Conservation (phyloP, 1,140 invertebrate genomes). For the Theocolax elegans region DNA sequence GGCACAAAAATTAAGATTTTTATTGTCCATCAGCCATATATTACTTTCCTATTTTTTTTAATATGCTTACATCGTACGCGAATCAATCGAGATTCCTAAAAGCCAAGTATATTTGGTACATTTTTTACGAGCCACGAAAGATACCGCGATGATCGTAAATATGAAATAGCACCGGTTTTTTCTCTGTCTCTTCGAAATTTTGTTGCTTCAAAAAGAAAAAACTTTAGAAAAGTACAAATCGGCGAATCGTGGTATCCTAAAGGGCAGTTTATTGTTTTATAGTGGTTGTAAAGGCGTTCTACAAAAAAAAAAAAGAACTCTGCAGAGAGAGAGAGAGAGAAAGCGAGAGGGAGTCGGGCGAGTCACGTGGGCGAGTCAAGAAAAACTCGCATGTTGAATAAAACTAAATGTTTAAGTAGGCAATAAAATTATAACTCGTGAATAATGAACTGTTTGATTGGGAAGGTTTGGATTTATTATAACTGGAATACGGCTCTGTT, state of each 20-base stretch:
- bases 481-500: too few species aligned
- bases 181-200: slow-evolving; percentile 8
- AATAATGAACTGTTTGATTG: too few species aligned
- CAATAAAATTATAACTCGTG: too few species aligned
- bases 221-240: neutral
- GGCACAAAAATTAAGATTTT: neutral
- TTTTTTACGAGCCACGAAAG: slow-evolving; percentile 30
- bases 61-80: neutral
- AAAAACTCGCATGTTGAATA: too few species aligned
- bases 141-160: slow-evolving; percentile 44
- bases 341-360: too few species aligned
- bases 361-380: too few species aligned
- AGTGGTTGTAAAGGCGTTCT: slow-evolving; percentile 52
- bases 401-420: too few species aligned
- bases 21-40: slow-evolving; percentile 9
- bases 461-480: too few species aligned
- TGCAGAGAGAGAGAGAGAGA: too few species aligned
- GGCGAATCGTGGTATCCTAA: slow-evolving; percentile 25
- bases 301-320: too few species aligned
- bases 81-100: slow-evolving; percentile 31
- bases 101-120: slow-evolving; percentile 23
- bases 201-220: neutral
- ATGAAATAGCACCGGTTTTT: slow-evolving; percentile 46
- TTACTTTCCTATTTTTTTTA: slow-evolving; percentile 8
- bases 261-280: slow-evolving; percentile 56